These are phyloP conservation scores for Yoshiicerus persimilis DNA, from an alignment of 1,140 invertebrate genomes.

Conservation along the genomic window DNA sequence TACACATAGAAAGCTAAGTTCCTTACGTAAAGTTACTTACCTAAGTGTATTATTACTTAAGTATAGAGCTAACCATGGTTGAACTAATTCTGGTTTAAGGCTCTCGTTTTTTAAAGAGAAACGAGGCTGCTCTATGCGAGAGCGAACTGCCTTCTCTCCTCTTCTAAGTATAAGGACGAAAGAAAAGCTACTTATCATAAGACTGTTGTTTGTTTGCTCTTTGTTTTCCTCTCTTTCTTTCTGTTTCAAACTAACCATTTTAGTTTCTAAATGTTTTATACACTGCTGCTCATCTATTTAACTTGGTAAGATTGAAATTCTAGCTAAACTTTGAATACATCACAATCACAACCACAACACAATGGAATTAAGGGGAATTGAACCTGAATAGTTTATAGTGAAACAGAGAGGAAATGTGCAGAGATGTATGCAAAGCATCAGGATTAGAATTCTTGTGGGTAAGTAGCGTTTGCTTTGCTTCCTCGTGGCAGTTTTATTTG, in stretches of 20 bases:
- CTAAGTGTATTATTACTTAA: not conserved
- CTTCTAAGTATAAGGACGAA: too few species aligned
- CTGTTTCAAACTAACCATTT: too few species aligned
- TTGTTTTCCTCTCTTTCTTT: not conserved
- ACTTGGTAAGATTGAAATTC: not conserved
- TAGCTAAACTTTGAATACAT: not conserved
- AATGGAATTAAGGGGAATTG: not conserved
- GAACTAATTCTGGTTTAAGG: not conserved
- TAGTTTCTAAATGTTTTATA: not conserved
- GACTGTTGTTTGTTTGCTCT: not conserved
- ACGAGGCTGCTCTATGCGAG: not conserved
- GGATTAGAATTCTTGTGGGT: not conserved
- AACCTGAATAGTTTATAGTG: not conserved
- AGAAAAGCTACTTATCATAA: not conserved
- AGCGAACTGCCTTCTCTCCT: too few species aligned
- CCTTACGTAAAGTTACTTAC: not conserved
- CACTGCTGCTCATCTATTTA: not conserved
- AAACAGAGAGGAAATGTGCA: not conserved
- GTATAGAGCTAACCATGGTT: not conserved
- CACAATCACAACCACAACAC: not conserved
- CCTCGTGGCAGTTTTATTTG: not conserved
- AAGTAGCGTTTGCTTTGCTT: not conserved
- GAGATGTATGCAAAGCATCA: not conserved
- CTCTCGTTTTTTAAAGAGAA: not conserved
- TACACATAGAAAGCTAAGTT: not conserved